Conservation (phyloP, 2,888 invertebrate species). For the Phrixothrix hirtus region DNA sequence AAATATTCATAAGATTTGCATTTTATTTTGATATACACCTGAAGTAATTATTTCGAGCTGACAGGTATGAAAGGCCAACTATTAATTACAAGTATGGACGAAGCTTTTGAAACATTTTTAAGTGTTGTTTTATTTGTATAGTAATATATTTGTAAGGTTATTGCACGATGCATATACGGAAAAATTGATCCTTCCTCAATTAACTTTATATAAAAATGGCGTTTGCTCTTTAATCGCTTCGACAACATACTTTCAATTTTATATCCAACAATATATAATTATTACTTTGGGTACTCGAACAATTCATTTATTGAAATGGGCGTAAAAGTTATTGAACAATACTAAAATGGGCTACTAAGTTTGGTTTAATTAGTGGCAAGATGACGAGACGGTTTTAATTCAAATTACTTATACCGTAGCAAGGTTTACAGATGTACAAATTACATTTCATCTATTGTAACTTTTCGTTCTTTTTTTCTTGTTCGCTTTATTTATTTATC, state of each 20-base stretch:
- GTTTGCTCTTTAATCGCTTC: constrained; percentile 29
- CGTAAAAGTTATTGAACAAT: constrained; percentile 20
- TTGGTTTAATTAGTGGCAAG: constrained; percentile 48
- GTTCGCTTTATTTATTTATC: constrained; percentile 40
- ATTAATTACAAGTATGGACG: constrained; percentile 23
- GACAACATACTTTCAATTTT: constrained; percentile 27
- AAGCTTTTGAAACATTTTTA: background rate
- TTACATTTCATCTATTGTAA: constrained; percentile 46
- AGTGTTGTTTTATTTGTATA: background rate
- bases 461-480: constrained; percentile 25
- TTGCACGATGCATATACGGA: no score
- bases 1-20: constrained; percentile 51
- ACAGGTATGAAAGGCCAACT: constrained; percentile 39
- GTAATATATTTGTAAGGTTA: constrained; percentile 1
- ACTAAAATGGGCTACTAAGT: constrained; percentile 26
- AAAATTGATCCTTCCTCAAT: constrained; percentile 17
- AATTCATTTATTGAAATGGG: constrained; percentile 17
- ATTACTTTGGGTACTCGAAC: constrained; percentile 19
- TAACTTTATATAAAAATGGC: constrained; percentile 25
- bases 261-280: constrained; percentile 33
- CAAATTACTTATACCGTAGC: constrained; percentile 40
- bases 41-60: constrained; percentile 50
- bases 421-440: constrained; percentile 47
- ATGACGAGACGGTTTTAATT: constrained; percentile 47
- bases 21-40: constrained; percentile 50